Evolutionary conservation across 1,140 invertebrate species (phyloP).

Genomic region (Pseudomyrmex sp.): DNA sequence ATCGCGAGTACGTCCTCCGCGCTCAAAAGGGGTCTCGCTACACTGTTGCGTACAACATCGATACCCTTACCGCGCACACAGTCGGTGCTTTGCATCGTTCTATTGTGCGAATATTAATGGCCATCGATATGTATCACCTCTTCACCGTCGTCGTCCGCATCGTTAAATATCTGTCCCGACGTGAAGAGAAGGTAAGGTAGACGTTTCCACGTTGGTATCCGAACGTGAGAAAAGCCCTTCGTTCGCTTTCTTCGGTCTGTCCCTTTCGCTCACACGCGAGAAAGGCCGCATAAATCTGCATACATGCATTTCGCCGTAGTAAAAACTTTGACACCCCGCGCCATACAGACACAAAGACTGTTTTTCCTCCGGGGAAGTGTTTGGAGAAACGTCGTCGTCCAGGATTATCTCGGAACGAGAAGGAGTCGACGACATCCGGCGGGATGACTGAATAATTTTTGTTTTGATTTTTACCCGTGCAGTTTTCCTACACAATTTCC

Average conservation of each 20-base stretch:
- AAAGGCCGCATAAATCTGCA: conserved; percentile 83
- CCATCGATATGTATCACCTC: conserved; percentile 68
- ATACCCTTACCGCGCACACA: background rate
- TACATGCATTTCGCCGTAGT: conserved; percentile 80
- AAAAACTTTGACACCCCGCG: conserved; percentile 79
- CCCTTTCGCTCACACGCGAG: conserved; percentile 70
- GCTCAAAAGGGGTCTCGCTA: background rate
- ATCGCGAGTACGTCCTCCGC: conserved; percentile 36
- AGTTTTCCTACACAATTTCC: background rate
- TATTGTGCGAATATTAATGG: conserved; percentile 68
- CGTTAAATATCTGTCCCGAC: conserved; percentile 71
- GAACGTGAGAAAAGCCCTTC: conserved; percentile 79
- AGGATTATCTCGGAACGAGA: background rate
- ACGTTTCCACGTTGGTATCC: conserved; percentile 59
- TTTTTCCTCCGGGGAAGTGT: conserved; percentile 64
- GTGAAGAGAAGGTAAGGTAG: conserved; percentile 68
- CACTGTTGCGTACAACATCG: conserved; percentile 32
- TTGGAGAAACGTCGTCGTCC: conserved; percentile 37
- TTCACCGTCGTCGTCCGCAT: conserved; percentile 69
- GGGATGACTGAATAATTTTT: conserved; percentile 11
- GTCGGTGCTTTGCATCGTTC: conserved; percentile 38
- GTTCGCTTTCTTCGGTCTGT: conserved; percentile 47
- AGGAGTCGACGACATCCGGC: conserved; percentile 12
- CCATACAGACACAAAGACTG: conserved; percentile 63
- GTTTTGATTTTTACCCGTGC: conserved; percentile 28